Conservation (phyloP, 1,140 invertebrate species). For the Coboldia fuscipes region DNA sequence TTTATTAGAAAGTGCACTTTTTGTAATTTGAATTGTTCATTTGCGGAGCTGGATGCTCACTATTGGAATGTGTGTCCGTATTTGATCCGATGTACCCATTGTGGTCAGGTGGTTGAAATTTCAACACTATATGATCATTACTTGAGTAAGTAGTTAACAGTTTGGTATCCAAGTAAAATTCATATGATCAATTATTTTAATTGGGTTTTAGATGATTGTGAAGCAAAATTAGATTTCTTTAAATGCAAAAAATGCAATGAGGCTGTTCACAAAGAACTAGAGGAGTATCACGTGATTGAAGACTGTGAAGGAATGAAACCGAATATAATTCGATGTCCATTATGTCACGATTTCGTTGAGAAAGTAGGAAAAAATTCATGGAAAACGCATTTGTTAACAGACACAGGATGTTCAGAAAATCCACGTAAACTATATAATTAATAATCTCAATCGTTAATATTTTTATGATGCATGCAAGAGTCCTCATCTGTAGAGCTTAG, state of each 20-base stretch:
- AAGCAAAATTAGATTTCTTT: constrained; percentile 36
- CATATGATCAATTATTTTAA: background rate
- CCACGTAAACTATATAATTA: too few species aligned
- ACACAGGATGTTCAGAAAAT: constrained; percentile 17
- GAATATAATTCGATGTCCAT: constrained; percentile 41
- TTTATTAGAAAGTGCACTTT: constrained; percentile 14
- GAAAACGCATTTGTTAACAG: constrained; percentile 23
- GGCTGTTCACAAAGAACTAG: constrained; percentile 34
- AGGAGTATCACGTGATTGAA: constrained; percentile 33
- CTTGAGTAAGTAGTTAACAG: constrained; percentile 27
- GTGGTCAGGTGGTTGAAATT: constrained; percentile 76
- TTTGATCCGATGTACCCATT: constrained; percentile 41
- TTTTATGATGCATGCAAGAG: too few species aligned
- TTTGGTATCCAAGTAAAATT: background rate
- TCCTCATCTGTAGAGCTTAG: too few species aligned
- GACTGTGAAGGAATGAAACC: constrained; percentile 33
- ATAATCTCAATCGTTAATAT: too few species aligned
- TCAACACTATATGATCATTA: constrained; percentile 60
- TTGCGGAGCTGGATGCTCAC: background rate
- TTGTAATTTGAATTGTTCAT: constrained; percentile 10
- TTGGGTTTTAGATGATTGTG: constrained; percentile 32
- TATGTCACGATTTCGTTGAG: constrained; percentile 45
- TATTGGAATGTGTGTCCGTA: background rate
- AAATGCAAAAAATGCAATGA: constrained; percentile 44
- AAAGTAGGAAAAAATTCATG: constrained; percentile 18